Base-by-base conservation (phyloP, 1,140 invertebrate species). In the Musca domestica region DNA sequence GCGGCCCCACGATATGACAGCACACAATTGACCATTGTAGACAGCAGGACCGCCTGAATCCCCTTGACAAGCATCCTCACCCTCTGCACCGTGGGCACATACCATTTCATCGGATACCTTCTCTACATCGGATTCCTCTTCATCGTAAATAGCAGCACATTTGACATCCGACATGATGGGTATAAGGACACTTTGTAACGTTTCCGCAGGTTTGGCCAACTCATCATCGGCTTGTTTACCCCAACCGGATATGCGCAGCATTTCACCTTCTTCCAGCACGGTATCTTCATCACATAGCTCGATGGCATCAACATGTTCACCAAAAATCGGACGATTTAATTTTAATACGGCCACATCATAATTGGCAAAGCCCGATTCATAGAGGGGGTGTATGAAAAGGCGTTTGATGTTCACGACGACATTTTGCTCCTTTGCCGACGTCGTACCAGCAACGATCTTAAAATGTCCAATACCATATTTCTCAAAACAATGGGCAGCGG, bases 1-100 rank as follows among this genome's bases (percentile, higher is more conserved):
- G 14, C 73, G 67, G 52, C 92, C 92, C 86, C 88, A 92, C 1
- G 90, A 92, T 0, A 90, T 87, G 14, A 92, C 83, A 34, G 90
- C 91, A 49, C 86, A 80, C 2, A 88, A 74, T 49, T 79, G 72
- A 2, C 82, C 82, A 19, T 83, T 71, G 1, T 77, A 69, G 0
- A 87, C 85, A 0, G 87, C 75, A 2, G 88, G 88, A 5, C 89
- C 88, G 27, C 89, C 89, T 6, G 88, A 89, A 73, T 90, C 89
- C 0, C 88, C 88, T 66, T 87, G 83, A 74, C 88, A 90, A 9
- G 88, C 84, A 73, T 90, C 88, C 64, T 81, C 48, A 0, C 76
- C 67, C 5, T 83, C 83, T 23, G 79, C 73, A 51, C 80, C 76
- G 56, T 80, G 81, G 20, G 85, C 85, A 72, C 84, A 85, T 47